These are phyloP conservation scores for Lasioglossum figueresi DNA, from an alignment of 2,888 invertebrate genomes.

Conservation along the genomic window DNA sequence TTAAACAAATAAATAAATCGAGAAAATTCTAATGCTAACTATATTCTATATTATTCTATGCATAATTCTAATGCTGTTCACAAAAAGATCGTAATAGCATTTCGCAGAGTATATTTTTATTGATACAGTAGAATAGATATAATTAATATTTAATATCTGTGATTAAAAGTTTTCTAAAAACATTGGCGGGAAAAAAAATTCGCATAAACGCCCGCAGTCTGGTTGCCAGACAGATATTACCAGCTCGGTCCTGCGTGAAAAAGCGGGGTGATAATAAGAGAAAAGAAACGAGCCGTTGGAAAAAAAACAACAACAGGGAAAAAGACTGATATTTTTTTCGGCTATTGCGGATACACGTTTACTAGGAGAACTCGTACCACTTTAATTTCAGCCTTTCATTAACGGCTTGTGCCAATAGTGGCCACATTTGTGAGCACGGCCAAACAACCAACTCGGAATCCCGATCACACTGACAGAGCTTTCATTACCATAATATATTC, in stretches of 20 bases:
- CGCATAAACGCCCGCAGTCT: not conserved
- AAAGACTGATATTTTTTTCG: slow-evolving; percentile 13
- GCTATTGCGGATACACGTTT: slow-evolving; percentile 18
- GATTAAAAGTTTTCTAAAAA: not conserved
- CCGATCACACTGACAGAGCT: slow-evolving; percentile 7
- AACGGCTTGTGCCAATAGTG: slow-evolving; percentile 42
- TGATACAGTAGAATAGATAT: not conserved
- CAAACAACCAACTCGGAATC: slow-evolving; percentile 30
- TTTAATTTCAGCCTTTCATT: slow-evolving; percentile 58
- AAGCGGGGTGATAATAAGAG: not conserved
- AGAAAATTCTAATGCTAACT: no score
- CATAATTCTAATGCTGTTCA: not conserved
- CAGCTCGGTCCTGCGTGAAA: not conserved
- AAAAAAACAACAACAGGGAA: not conserved
- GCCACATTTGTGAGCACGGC: slow-evolving; percentile 28
- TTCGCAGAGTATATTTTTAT: not conserved
- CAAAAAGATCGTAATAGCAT: not conserved
- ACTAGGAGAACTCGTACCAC: slow-evolving; percentile 4
- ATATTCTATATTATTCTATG: no score
- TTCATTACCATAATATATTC: slow-evolving; percentile 37
- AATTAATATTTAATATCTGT: not conserved
- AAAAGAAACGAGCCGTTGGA: not conserved
- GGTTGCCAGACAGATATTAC: not conserved
- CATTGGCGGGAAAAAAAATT: not conserved
- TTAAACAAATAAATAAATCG: no score